Evolutionary conservation across 2,113 vertebrate species (phyloP).

Genomic region (Naja naja): DNA sequence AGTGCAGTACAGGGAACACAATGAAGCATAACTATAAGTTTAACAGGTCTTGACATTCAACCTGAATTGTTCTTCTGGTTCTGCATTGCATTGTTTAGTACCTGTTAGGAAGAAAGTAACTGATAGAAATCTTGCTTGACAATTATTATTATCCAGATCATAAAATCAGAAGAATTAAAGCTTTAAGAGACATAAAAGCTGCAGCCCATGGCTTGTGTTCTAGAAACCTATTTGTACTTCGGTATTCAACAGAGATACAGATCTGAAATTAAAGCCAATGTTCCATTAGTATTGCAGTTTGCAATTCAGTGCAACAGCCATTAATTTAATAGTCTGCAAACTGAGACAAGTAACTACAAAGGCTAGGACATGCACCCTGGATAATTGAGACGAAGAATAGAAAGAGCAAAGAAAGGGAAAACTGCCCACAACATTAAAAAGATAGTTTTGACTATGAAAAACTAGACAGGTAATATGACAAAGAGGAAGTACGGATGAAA

Average conservation of each 20-base stretch:
- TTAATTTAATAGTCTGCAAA: not conserved
- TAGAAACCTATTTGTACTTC: not conserved
- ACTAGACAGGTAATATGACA: not conserved
- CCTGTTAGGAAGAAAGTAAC: not conserved
- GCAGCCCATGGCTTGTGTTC: not conserved
- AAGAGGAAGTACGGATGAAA: not conserved
- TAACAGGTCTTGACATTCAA: not conserved
- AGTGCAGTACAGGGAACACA: not conserved
- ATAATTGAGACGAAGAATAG: not conserved
- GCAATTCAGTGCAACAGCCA: not conserved
- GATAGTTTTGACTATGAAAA: not conserved
- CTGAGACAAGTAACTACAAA: not conserved
- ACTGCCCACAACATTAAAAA: not conserved
- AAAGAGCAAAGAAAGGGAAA: not conserved
- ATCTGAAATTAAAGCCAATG: not conserved
- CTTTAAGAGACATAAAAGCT: not conserved
- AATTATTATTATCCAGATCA: not conserved
- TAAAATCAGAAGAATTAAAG: not conserved
- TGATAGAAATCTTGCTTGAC: not conserved
- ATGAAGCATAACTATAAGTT: not conserved
- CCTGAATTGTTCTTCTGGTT: not conserved
- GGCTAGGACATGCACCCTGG: not conserved
- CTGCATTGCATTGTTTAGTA: not conserved
- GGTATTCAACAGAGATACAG: not conserved
- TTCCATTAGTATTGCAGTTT: not conserved